These are phyloP conservation scores for Fragum fragum DNA, from an alignment of 2,888 invertebrate genomes.

Conservation along the genomic window DNA sequence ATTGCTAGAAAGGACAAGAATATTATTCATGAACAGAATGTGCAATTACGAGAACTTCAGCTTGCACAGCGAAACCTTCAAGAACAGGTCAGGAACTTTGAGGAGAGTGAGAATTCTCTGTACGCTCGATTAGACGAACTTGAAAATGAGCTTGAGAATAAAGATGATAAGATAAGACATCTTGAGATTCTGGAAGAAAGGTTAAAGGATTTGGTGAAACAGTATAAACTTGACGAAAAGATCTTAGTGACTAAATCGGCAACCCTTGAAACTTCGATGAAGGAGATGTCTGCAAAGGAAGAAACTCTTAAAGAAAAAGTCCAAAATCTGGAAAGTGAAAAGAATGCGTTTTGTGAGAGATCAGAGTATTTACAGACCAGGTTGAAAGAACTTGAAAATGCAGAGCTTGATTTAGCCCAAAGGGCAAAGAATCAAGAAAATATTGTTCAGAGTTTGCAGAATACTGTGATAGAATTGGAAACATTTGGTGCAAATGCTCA, in stretches of 20 bases:
- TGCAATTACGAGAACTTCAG: constrained; percentile 80
- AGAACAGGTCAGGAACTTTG: constrained; percentile 77
- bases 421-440: constrained; percentile 77
- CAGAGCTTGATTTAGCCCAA: constrained; percentile 75
- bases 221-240: constrained; percentile 80
- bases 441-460: constrained; percentile 74
- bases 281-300: constrained; percentile 80
- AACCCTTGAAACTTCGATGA: constrained; percentile 79
- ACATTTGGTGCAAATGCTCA: constrained; percentile 78
- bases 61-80: constrained; percentile 81
- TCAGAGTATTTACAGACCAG: constrained; percentile 77
- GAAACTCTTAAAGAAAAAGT: constrained; percentile 77
- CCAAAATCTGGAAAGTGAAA: constrained; percentile 81
- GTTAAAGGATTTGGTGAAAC: constrained; percentile 77
- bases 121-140: constrained; percentile 77
- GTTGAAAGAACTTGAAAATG: constrained; percentile 77
- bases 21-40: constrained; percentile 84
- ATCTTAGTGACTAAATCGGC: constrained; percentile 77
- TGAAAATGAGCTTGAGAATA: constrained; percentile 72
- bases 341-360: constrained; percentile 75
- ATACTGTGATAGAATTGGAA: constrained; percentile 76
- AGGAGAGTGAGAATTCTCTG: constrained; percentile 75
- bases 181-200: constrained; percentile 77
- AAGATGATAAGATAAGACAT: constrained; percentile 78
- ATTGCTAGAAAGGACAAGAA: constrained; percentile 83